Conservation (phyloP, 1,140 invertebrate species). For the Drosophila suzukii region DNA sequence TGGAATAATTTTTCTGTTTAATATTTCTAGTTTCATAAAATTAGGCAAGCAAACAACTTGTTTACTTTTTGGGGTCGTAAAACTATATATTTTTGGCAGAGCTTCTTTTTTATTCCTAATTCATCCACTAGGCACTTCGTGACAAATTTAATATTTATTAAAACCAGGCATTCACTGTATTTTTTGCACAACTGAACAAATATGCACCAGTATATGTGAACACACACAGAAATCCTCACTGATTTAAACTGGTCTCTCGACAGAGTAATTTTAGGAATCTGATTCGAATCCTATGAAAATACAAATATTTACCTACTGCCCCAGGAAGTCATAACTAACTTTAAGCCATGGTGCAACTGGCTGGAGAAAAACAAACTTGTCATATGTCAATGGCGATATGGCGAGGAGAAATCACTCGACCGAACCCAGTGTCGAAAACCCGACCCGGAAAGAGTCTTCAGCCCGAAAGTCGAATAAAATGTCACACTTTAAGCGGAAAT, state of each 20-base stretch:
- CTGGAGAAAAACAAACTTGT: slow-evolving; percentile 46
- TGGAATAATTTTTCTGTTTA: too few species aligned
- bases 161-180: background rate
- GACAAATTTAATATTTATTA: slow-evolving; percentile 12
- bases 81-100: background rate
- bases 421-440: slow-evolving; percentile 17
- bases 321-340: slow-evolving; percentile 16
- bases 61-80: background rate
- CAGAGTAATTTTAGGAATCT: slow-evolving; percentile 3
- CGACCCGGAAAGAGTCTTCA: slow-evolving; percentile 23
- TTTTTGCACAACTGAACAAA: background rate
- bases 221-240: background rate
- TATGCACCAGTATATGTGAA: background rate
- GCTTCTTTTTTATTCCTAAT: background rate
- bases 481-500: slow-evolving; percentile 68
- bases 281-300: slow-evolving; percentile 9
- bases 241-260: background rate
- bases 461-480: slow-evolving; percentile 43
- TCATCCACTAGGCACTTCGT: background rate
- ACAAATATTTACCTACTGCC: slow-evolving; percentile 24
- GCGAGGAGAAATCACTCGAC: slow-evolving; percentile 63
- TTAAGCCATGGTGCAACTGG: background rate
- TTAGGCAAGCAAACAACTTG: too few species aligned
- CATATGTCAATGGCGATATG: slow-evolving; percentile 41
- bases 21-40: too few species aligned